Evolutionary conservation across 2,888 invertebrate genomes (phyloP).

Genomic region (Hypolimnas misippus): DNA sequence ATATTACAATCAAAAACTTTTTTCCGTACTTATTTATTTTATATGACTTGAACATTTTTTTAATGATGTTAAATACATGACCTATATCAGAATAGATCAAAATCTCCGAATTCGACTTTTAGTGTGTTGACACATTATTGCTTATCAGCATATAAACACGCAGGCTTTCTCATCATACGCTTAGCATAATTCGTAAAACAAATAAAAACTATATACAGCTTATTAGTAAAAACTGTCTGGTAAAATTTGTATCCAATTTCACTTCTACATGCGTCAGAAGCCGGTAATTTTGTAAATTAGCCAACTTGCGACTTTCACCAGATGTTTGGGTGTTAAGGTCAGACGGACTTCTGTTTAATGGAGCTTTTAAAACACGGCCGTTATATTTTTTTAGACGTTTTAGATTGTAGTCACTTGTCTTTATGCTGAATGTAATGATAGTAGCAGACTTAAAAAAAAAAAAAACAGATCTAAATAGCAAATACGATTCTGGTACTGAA

Average conservation of each 20-base stretch:
- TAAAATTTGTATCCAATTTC: constrained; percentile 11
- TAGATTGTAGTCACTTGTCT: neutral
- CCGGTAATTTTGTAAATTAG: constrained; percentile 48
- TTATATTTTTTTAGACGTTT: neutral
- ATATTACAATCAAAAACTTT: too few species aligned
- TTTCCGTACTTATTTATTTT: too few species aligned
- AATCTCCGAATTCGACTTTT: too few species aligned
- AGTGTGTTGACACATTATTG: too few species aligned
- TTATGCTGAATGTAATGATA: too few species aligned
- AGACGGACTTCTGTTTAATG: constrained; percentile 12
- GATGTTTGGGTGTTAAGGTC: constrained; percentile 25
- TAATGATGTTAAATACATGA: too few species aligned
- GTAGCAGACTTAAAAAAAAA: too few species aligned
- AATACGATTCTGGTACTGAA: too few species aligned
- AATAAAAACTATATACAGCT: neutral
- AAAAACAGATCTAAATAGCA: too few species aligned
- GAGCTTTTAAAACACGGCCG: neutral
- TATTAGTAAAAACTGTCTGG: neutral
- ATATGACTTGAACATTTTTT: too few species aligned
- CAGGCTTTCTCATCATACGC: neutral
- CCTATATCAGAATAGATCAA: too few species aligned
- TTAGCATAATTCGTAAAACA: neutral
- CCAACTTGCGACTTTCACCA: constrained; percentile 37
- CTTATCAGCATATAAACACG: too few species aligned
- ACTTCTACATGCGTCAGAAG: constrained; percentile 47